Base-by-base conservation (phyloP, 2,797 vertebrate genomes). In the Tenualosa ilisha region DNA sequence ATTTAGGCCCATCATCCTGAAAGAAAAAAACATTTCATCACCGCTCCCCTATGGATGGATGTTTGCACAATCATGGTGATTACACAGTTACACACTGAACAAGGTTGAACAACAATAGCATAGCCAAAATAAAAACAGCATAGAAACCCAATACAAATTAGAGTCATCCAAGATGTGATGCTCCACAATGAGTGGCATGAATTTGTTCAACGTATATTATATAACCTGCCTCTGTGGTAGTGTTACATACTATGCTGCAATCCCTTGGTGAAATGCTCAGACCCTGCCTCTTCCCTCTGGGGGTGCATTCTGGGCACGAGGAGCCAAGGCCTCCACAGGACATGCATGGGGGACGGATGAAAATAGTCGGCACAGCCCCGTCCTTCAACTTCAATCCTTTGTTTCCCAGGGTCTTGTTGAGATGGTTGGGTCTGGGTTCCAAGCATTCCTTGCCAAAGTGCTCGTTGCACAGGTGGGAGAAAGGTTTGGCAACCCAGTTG, bases 391-490 rank as follows among this genome's bases (percentile, higher is more conserved):
- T 95, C 86, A 93, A 88, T 0, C 87, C 89, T 6, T 86, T 82
- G 5, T 81, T 85, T 13, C 84, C 85, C 51, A 86, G 26, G 2
- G 65, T 12, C 81, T 90, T 92, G 15, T 83, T 72, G 3, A 68
- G 26, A 1, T 43, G 46, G 9, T 40, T 59, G 31, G 91, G 24
- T 83, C 87, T 93, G 15, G 89, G 53, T 75, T 95, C 94, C 87
- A 96, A 96, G 81, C 95, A 96, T 84, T 96, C 96, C 54, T 86
- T 94, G 20, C 94, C 94, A 84, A 96, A 96, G 88, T 96, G 96
- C 43, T 96, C 94, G 0, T 91, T 93, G 92, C 96, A 96, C 59
- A 96, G 93, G 88, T 93, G 87, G 43, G 94, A 95, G 85, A 87
- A 92, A 4, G 90, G 83, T 1, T 92, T 91, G 50, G 94, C 96